Evolutionary conservation across 1,140 invertebrate genomes (phyloP), one percentile per base, ranked within the genome.

Genomic region (Gryon sp.): DNA sequence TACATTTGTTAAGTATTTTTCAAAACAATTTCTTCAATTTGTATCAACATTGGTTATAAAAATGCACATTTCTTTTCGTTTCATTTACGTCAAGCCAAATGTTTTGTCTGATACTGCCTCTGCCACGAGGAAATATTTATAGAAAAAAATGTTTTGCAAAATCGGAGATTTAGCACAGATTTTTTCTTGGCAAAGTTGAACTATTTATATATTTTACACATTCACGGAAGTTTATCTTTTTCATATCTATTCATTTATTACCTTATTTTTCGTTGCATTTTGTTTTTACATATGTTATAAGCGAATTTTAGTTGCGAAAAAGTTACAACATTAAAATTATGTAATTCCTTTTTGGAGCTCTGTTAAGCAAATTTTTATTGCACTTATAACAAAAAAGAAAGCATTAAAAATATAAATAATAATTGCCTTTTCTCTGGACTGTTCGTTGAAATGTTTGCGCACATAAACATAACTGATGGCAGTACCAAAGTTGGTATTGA

Each of bases 391-490:
- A 36, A 36, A 11, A 36, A 36, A 15, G 34, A 57, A 19, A 50
- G n/a, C n/a, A n/a, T n/a, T n/a, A 52, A 63, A 19, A 14, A 12
- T 28, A 14, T n/a, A 80, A n/a, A n/a, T n/a, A n/a, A n/a, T n/a
- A n/a, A n/a, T 82, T 85, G 94, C 94, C 88, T 92, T 93, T 77
- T 93, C 88, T 74, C 93, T 90, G 0, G 92, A 90, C 20, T 90
- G 85, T 30, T 92, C 90, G 73, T 94, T 92, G 80, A 95, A 95
- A 80, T 94, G 90, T 66, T 90, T 89, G 52, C 91, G 88, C 1
- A 95, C 92, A 82, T 95, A 96, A n/a, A 95, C 82, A 40, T 93
- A 91, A 66, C 93, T 94, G 0, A 95, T 89, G 4, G 94, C 94
- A 85, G 94, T 93, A 5, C 94, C 94, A 82, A 96, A 93, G 80